Conservation (phyloP, 1,140 invertebrate species). For the Drosophila lowei region DNA sequence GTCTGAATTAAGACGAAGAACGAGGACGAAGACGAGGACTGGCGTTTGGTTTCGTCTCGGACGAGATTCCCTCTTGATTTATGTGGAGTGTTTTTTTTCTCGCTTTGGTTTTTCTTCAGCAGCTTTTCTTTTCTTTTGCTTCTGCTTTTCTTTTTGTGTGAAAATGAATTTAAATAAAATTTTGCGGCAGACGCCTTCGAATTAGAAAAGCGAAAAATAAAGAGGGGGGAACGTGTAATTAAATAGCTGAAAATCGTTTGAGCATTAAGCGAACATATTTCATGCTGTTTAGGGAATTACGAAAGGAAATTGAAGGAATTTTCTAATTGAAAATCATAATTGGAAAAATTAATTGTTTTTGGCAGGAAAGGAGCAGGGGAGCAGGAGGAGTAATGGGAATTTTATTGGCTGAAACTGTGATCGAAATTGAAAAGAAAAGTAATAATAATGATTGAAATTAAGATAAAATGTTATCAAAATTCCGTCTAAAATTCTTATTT, state of each 20-base stretch:
- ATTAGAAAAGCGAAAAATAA: not conserved
- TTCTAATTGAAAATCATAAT: conserved; percentile 39
- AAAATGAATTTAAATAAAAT: too few relatives aligned
- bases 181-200: too few relatives aligned
- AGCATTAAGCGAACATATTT: conserved; percentile 21
- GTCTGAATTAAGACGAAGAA: too few relatives aligned
- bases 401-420: not conserved
- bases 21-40: too few relatives aligned
- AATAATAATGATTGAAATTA: too few relatives aligned
- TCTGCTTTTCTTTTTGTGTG: too few relatives aligned
- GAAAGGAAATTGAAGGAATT: conserved; percentile 2
- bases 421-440: conserved; percentile 4
- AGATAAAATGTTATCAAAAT: too few relatives aligned
- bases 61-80: conserved; percentile 31
- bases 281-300: conserved; percentile 11
- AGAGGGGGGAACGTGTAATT: not conserved
- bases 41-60: conserved; percentile 1
- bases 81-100: conserved; percentile 3
- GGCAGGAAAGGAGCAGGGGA: not conserved
- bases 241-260: conserved; percentile 18
- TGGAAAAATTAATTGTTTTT: conserved; percentile 26
- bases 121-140: too few relatives aligned
- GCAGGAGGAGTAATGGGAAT: not conserved
- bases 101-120: not conserved
- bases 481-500: too few relatives aligned